Evolutionary conservation across 2,888 invertebrate species (phyloP).

Genomic region (Lepidochrysops patricia): DNA sequence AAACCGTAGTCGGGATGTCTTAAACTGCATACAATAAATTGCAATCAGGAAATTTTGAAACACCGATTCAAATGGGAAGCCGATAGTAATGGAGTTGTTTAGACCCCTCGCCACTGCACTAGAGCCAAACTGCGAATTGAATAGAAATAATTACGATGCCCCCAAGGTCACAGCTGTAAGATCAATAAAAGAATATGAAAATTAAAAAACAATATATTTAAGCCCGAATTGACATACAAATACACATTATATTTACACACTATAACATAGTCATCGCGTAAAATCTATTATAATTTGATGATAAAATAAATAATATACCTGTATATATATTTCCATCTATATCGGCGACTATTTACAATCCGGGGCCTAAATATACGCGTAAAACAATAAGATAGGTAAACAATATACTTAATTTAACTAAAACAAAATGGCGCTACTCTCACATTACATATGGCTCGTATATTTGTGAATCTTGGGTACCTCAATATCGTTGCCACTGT

Average conservation of each 20-base stretch:
- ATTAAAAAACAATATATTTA: constrained; percentile 10
- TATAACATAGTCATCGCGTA: neutral
- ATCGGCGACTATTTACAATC: neutral
- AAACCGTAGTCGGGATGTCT: too few relatives aligned
- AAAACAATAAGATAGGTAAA: constrained; percentile 9
- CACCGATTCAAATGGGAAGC: too few relatives aligned
- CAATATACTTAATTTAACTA: constrained; percentile 13
- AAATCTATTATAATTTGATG: neutral
- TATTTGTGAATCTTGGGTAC: neutral
- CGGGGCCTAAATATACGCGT: constrained; percentile 4
- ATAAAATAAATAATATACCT: constrained; percentile 1
- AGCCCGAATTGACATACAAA: constrained; percentile 2
- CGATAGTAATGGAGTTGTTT: too few relatives aligned
- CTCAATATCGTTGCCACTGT: neutral
- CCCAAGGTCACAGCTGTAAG: neutral
- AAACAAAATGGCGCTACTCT: constrained; percentile 13
- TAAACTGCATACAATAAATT: too few relatives aligned
- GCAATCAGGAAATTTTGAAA: too few relatives aligned
- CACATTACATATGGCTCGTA: constrained; percentile 14
- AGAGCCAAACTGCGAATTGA: constrained; percentile 20
- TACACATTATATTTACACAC: constrained; percentile 2
- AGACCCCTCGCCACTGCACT: too few relatives aligned
- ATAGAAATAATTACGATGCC: constrained; percentile 13
- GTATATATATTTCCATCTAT: neutral
- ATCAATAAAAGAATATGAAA: constrained; percentile 16